phyloP scores from a whole-genome alignment of 2,113 vertebrate species.

The Otis tarda region DNA sequence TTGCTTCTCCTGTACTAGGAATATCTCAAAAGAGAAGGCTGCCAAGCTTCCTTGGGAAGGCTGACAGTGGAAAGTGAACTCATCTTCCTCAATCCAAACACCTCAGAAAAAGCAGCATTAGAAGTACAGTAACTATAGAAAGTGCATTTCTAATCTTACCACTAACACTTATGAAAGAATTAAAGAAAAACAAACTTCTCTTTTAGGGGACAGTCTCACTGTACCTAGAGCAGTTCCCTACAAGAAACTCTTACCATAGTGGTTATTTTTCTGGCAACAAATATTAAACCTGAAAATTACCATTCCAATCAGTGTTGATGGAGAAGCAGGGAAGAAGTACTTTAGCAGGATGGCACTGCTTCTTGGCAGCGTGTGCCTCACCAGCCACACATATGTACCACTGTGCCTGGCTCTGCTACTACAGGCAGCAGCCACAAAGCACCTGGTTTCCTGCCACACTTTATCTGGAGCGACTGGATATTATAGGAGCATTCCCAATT shows the following conservation, averaged over 20 bases:
- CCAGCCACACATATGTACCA: fast-evolving
- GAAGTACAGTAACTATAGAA: neutral
- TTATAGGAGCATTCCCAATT: neutral
- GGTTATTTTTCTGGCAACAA: neutral
- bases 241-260: neutral
- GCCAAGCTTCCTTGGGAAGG: neutral
- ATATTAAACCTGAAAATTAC: neutral
- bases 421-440: neutral
- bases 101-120: neutral
- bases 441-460: no score
- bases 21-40: neutral
- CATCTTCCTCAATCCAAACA: neutral
- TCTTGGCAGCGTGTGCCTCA: neutral
- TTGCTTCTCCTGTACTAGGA: neutral
- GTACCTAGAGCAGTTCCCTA: neutral
- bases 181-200: neutral
- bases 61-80: neutral
- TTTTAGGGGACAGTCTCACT: neutral
- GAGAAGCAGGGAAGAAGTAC: neutral
- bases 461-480: neutral
- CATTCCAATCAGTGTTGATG: neutral
- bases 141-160: neutral
- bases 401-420: neutral
- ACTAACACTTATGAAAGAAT: neutral
- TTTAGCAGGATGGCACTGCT: neutral